Evolutionary conservation across 2,113 vertebrate genomes (phyloP), one percentile per base, ranked within the genome.

Genomic region (Sardina pilchardus): DNA sequence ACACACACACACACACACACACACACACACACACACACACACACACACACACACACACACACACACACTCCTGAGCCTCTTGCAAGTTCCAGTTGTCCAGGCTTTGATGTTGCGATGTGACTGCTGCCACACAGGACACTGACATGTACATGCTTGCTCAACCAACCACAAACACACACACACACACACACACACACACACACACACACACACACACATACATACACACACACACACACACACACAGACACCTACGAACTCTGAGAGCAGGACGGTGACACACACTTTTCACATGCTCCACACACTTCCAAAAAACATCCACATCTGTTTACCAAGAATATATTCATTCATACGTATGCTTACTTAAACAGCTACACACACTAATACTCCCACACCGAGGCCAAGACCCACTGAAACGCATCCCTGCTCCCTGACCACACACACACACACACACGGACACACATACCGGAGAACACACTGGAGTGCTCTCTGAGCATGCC

Each of bases 61-160:
- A 78, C 71, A 78, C 30, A 78, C 12, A 16, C 26, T 36, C 14
- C 71, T 39, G 26, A 36, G 71, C 26, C 63, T 71, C 30, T 71
- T 71, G 63, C 30, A 30, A 78, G 71, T 78, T 78, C 71, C 71
- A 78, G 30, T 78, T 78, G 71, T 78, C 71, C 71, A 36, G 71
- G 26, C 71, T 78, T 78, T 78, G 71, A 78, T 78, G 71, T 78
- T 78, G 71, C 34, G 71, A 78, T 78, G 71, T 36, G 71, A 78
- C 71, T 78, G 71, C 71, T 78, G 71, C 71, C 71, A 78, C 71
- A 34, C 71, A 78, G 71, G 71, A 78, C 71, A 78, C 71, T 78
- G 71, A 78, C 71, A 78, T 78, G 71, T 30, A 78, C 71, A 78
- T 78, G 71, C 71, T 78, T 78, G 71, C 71, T 16, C 71, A 78